These are phyloP conservation scores for Dolichoris vasculosae DNA, from an alignment of 1,140 invertebrate species.

Conservation along the genomic window DNA sequence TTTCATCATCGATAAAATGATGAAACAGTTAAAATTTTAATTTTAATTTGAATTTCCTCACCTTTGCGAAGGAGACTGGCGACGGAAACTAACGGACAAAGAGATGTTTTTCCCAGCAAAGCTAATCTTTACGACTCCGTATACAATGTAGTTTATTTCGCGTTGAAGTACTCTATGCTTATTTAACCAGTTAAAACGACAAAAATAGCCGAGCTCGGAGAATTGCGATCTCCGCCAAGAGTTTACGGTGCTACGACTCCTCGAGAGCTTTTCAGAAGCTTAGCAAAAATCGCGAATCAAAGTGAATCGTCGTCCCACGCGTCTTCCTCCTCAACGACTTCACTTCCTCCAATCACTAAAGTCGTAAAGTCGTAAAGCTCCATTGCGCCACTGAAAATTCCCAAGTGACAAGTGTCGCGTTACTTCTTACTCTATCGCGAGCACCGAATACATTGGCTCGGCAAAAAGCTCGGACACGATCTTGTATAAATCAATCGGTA, in stretches of 20 bases:
- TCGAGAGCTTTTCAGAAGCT: not conserved
- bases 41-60: too few species aligned
- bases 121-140: not conserved
- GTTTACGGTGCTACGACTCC: not conserved
- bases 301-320: not conserved
- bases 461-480: not conserved
- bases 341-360: not conserved
- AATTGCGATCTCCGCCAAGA: not conserved
- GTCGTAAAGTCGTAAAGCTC: not conserved
- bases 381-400: not conserved
- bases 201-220: not conserved
- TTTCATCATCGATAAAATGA: too few species aligned
- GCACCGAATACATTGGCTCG: not conserved
- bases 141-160: not conserved
- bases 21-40: too few species aligned
- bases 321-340: not conserved
- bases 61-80: too few species aligned
- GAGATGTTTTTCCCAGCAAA: not conserved
- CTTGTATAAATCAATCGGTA: conserved; percentile 31
- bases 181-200: not conserved
- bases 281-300: not conserved
- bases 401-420: not conserved
- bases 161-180: not conserved
- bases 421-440: not conserved
- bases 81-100: too few species aligned